Conservation (phyloP, 2,797 vertebrate genomes). For the Gymnodraco acuticeps region DNA sequence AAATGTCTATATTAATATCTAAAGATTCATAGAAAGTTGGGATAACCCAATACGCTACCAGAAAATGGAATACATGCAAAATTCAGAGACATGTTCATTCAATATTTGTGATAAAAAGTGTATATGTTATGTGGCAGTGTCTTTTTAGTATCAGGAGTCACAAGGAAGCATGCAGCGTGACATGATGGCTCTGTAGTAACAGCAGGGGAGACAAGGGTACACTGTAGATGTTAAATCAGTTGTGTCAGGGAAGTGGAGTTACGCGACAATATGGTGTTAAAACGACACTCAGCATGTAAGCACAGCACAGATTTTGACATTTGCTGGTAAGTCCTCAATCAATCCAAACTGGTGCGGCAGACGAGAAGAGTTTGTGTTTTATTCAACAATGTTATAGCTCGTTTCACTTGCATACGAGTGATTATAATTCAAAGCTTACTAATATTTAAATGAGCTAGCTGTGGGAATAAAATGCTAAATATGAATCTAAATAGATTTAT, state of each 20-base stretch:
- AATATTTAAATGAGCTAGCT: conserved; percentile 14
- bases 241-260: not conserved
- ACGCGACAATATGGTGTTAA: not conserved
- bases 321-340: not conserved
- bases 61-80: not conserved
- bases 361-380: not conserved
- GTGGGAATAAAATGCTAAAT: conserved; percentile 16
- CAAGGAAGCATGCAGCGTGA: not conserved
- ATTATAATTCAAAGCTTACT: not conserved
- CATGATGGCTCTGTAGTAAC: not conserved
- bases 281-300: not conserved
- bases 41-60: not conserved
- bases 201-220: not conserved
- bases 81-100: not conserved
- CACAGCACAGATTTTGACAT: conserved; percentile 10
- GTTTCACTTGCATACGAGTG: not conserved
- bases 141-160: conserved; percentile 22
- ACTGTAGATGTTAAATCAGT: not conserved
- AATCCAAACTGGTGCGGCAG: not conserved
- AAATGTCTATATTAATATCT: not conserved
- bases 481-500: not conserved
- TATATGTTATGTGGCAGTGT: conserved; percentile 3
- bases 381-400: not conserved
- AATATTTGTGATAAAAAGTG: not conserved
- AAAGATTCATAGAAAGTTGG: conserved; percentile 3